A percentile compares a stretch with the other conserved stretches of the same genome.
These are phyloP conservation scores for Elysia crispata DNA, from an alignment of 2,888 invertebrate genomes.

Conservation along the genomic window DNA sequence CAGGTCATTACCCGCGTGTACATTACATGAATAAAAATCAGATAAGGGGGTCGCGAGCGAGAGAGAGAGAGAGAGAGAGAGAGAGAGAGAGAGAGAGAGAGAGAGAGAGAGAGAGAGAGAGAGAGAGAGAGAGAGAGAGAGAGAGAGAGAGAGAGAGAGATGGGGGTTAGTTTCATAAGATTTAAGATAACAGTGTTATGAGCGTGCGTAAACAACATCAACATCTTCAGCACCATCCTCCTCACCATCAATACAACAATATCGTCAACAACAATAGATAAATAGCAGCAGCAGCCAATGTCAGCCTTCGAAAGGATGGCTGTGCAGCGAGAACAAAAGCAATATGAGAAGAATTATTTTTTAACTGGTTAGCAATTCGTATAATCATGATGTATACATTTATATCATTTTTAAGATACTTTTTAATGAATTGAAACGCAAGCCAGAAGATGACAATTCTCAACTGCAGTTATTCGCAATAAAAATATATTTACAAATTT, in stretches of 20 bases:
- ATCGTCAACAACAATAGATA: neutral
- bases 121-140: too few species aligned
- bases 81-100: too few species aligned
- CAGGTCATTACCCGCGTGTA: too few species aligned
- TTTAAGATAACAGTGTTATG: neutral
- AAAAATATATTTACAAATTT: too few species aligned
- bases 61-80: conserved; percentile 38
- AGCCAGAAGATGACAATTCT: too few species aligned
- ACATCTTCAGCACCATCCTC: too few species aligned
- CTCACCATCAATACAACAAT: too few species aligned
- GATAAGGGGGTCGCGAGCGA: conserved; percentile 17
- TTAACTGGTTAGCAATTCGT: neutral
- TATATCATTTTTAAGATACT: too few species aligned
- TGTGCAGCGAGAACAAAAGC: neutral
- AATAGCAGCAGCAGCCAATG: neutral
- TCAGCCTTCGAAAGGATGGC: neutral
- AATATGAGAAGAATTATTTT: neutral
- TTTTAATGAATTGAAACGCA: too few species aligned
- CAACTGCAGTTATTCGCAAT: too few species aligned
- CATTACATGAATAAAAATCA: neutral
- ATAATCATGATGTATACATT: neutral
- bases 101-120: too few species aligned
- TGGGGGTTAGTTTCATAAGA: neutral
- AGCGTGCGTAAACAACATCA: neutral
- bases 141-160: too few species aligned